Percentiles rank a stretch among this genome's conserved stretches.
These are phyloP conservation scores for Metacarcinus magister DNA, from an alignment of 2,888 invertebrate genomes.

Conservation along the genomic window DNA sequence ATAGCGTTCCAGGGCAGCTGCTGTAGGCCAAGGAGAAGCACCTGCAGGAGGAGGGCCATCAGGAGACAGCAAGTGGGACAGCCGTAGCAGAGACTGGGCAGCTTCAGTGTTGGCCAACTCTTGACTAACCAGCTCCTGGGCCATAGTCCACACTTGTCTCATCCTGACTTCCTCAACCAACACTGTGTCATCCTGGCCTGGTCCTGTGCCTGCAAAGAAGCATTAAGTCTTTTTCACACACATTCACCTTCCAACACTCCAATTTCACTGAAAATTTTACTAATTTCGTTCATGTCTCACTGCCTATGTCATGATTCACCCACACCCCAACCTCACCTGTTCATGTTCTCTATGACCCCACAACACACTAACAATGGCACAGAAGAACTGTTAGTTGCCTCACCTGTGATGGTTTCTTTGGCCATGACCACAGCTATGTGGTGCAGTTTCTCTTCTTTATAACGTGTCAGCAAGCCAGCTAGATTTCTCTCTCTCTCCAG, in stretches of 20 bases:
- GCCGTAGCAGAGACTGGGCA: slow-evolving; percentile 87
- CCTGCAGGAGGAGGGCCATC: slow-evolving; percentile 55
- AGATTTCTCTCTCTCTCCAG: slow-evolving; percentile 88
- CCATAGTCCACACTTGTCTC: slow-evolving; percentile 90
- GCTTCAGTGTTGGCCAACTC: slow-evolving; percentile 87
- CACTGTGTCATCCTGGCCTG: slow-evolving; percentile 83
- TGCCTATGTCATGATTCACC: neutral
- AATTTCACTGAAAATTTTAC: neutral
- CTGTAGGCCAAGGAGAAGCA: slow-evolving; percentile 68
- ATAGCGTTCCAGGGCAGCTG: slow-evolving; percentile 88
- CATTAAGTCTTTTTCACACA: neutral
- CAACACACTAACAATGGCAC: neutral
- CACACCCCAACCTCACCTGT: neutral
- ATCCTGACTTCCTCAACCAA: slow-evolving; percentile 88
- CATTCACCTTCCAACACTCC: neutral
- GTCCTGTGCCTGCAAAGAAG: slow-evolving; percentile 78
- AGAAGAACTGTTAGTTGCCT: neutral
- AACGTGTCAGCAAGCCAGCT: slow-evolving; percentile 88
- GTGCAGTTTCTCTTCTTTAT: slow-evolving; percentile 89
- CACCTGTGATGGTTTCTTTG: slow-evolving; percentile 87
- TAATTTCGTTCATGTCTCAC: neutral
- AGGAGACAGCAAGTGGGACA: slow-evolving; percentile 76
- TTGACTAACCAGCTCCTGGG: slow-evolving; percentile 90
- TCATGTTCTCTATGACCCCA: neutral
- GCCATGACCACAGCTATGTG: slow-evolving; percentile 90